Evolutionary conservation across 2,797 vertebrate species (phyloP).

Genomic region (Sebastes steindachneri): DNA sequence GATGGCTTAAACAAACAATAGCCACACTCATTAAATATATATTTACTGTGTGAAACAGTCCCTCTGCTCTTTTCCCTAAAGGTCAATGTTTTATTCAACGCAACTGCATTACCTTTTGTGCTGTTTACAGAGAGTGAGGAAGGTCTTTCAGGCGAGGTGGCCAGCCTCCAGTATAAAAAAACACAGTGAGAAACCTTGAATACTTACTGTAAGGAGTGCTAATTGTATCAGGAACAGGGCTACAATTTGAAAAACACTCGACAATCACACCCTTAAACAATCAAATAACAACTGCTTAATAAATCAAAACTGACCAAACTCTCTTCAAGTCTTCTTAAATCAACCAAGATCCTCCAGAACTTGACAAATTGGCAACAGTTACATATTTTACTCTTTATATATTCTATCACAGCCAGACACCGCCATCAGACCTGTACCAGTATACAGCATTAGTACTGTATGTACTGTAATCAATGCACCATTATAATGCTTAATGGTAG

Average conservation of each 20-base stretch:
- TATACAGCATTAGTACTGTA: not conserved
- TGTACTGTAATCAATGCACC: not conserved
- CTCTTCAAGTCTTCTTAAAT: not conserved
- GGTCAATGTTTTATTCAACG: too few relatives aligned
- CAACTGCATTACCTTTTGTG: not conserved
- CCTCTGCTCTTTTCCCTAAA: not conserved
- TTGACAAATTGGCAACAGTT: not conserved
- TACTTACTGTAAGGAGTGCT: not conserved
- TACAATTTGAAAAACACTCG: not conserved
- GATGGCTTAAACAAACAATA: not conserved
- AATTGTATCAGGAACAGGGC: not conserved
- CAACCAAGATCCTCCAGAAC: not conserved
- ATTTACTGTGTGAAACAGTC: not conserved
- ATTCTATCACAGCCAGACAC: not conserved
- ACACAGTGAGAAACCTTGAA: not conserved
- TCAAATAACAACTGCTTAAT: too few relatives aligned
- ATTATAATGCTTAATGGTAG: not conserved
- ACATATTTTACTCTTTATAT: not conserved
- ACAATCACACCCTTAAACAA: not conserved
- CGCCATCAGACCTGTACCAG: not conserved
- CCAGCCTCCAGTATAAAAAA: not conserved
- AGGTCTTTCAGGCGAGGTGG: too few relatives aligned
- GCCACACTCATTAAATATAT: not conserved
- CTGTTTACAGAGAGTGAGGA: not conserved
- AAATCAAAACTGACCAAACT: not conserved